Percentiles rank a stretch among this genome's conserved stretches.
Evolutionary conservation across 1,140 invertebrate species (phyloP).

Genomic region (Stenopsyche tienmushanensis): DNA sequence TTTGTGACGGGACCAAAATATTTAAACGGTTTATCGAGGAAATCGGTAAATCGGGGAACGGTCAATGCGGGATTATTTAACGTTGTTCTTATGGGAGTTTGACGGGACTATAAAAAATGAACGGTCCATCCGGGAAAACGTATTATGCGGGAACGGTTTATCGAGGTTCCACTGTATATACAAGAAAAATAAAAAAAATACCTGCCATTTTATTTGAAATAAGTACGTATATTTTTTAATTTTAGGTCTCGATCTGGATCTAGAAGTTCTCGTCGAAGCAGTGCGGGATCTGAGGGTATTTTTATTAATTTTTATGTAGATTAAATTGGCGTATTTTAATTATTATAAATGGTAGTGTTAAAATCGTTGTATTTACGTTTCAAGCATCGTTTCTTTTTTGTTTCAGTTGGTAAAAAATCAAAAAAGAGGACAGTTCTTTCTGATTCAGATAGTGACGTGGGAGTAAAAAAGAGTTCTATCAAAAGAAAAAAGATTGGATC

Average conservation of each 20-base stretch:
- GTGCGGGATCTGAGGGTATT: slow-evolving; percentile 42
- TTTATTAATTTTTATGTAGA: slow-evolving; percentile 30
- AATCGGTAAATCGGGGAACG: too few species aligned
- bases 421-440: slow-evolving; percentile 56
- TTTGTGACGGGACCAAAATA: too few species aligned
- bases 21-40: too few species aligned
- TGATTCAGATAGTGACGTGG: slow-evolving; percentile 53
- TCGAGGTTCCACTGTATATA: too few species aligned
- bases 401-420: slow-evolving; percentile 44
- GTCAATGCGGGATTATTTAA: too few species aligned
- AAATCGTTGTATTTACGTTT: too few species aligned
- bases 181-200: not conserved
- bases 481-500: slow-evolving; percentile 37
- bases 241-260: slow-evolving; percentile 35
- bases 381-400: not conserved
- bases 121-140: too few species aligned
- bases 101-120: too few species aligned
- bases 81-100: too few species aligned
- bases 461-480: slow-evolving; percentile 43
- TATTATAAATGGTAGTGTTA: too few species aligned
- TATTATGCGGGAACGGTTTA: too few species aligned
- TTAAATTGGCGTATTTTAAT: slow-evolving; percentile 24
- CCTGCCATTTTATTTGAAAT: not conserved
- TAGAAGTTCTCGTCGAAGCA: slow-evolving; percentile 38
- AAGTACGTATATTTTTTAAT: not conserved